Evolutionary conservation across 2,113 vertebrate species (phyloP).

Genomic region (Ammospiza caudacuta): DNA sequence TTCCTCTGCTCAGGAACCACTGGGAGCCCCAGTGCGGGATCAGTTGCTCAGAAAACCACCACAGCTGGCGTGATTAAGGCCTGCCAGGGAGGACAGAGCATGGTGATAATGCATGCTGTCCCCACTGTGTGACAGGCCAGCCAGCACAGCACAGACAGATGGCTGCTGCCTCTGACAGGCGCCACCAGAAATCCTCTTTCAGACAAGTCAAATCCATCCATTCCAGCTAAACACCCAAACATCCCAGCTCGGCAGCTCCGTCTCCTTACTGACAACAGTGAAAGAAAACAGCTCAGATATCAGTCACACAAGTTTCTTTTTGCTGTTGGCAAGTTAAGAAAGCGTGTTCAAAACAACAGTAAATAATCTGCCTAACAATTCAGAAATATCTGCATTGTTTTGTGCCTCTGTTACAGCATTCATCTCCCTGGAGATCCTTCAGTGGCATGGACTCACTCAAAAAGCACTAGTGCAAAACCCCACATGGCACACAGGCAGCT

Average conservation of each 20-base stretch:
- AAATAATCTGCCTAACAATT: not conserved
- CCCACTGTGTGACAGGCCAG: not conserved
- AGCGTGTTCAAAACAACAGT: not conserved
- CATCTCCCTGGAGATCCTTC: not conserved
- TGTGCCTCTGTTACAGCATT: not conserved
- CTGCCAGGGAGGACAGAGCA: not conserved
- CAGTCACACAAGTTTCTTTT: not conserved
- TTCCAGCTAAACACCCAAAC: not conserved
- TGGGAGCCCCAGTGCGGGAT: not conserved
- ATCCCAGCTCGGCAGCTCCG: not conserved
- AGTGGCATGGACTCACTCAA: not conserved
- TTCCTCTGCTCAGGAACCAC: not conserved
- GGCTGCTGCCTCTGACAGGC: not conserved
- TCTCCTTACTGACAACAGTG: not conserved
- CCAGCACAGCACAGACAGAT: not conserved
- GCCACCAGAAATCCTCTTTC: not conserved
- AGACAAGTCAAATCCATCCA: not conserved
- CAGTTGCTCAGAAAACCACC: not conserved
- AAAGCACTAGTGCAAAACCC: not conserved
- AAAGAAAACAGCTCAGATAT: not conserved
- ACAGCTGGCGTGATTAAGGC: fast-evolving
- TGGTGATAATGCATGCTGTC: not conserved
- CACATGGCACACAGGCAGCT: not conserved
- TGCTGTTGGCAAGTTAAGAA: not conserved
- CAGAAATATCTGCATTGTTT: not conserved